Conservation (phyloP, 2,888 invertebrate species). For the Nebria salina region DNA sequence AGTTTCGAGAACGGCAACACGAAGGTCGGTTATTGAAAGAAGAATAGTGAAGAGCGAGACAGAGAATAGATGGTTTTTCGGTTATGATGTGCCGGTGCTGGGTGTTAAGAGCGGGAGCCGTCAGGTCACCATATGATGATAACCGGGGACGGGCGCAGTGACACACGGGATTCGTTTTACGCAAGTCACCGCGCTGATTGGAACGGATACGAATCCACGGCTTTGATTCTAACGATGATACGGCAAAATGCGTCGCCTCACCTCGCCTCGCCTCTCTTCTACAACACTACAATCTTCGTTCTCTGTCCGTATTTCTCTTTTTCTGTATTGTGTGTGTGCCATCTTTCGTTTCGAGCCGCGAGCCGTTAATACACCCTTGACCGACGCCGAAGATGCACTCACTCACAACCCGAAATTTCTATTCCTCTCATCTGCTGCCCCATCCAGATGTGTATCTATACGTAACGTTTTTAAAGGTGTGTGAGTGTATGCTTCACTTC, state of each 20-base stretch:
- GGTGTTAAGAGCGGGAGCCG: constrained; percentile 14
- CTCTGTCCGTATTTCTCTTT: constrained; percentile 10
- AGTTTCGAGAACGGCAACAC: constrained; percentile 48
- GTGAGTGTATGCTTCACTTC: not conserved
- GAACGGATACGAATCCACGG: constrained; percentile 50
- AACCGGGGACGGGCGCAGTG: constrained; percentile 37
- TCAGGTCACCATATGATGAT: constrained; percentile 31
- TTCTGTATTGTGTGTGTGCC: constrained; percentile 28
- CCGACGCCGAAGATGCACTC: constrained; percentile 9
- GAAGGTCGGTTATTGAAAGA: constrained; percentile 34
- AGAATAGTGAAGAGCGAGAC: constrained; percentile 15
- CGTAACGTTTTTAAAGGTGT: constrained; percentile 19
- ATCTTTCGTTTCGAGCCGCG: constrained; percentile 19
- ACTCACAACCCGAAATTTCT: constrained; percentile 8
- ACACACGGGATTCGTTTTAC: constrained; percentile 42
- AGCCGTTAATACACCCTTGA: constrained; percentile 36
- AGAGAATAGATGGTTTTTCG: constrained; percentile 7
- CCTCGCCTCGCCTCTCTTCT: not conserved
- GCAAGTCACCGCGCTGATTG: constrained; percentile 43
- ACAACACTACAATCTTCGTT: not conserved
- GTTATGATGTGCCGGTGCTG: constrained; percentile 4
- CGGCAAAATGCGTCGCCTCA: constrained; percentile 54
- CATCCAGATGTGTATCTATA: constrained; percentile 38
- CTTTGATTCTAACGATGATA: constrained; percentile 61
- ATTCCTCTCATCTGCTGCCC: constrained; percentile 4